Conservation (phyloP, 2,797 vertebrate species). For the Mormyrus hasselquistii region DNA sequence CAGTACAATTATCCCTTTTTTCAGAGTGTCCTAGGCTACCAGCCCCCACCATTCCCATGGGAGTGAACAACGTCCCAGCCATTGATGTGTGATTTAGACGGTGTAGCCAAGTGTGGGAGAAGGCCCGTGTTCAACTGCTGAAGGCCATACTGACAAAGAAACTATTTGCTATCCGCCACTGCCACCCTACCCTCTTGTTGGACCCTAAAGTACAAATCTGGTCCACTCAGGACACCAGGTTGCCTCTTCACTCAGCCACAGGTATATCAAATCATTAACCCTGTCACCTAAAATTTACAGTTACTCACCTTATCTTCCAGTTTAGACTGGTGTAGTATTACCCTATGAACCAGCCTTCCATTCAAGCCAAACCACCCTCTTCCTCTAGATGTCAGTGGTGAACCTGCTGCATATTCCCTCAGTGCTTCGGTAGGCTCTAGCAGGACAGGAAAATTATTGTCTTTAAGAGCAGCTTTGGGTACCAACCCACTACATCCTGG, state of each 20-base stretch:
- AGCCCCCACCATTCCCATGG: neutral
- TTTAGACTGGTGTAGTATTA: neutral
- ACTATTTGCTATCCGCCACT: neutral
- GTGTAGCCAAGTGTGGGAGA: neutral
- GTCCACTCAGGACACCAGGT: neutral
- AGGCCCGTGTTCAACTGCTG: neutral
- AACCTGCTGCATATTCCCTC: neutral
- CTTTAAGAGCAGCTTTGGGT: neutral
- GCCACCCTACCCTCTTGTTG: neutral
- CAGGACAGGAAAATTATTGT: neutral
- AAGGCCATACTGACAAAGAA: neutral
- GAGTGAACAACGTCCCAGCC: neutral
- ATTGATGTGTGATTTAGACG: neutral
- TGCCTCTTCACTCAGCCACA: neutral
- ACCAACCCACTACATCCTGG: neutral
- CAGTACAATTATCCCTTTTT: slow-evolving; percentile 1
- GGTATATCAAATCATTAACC: neutral
- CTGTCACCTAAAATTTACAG: neutral
- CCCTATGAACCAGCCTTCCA: neutral
- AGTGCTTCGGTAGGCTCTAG: neutral
- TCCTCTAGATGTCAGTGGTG: neutral
- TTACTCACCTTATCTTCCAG: neutral
- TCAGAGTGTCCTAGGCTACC: neutral
- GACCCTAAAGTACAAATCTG: neutral
- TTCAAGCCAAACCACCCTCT: neutral